Evolutionary conservation across 2,797 vertebrate genomes (phyloP).

Genomic region (Varecia variegata): DNA sequence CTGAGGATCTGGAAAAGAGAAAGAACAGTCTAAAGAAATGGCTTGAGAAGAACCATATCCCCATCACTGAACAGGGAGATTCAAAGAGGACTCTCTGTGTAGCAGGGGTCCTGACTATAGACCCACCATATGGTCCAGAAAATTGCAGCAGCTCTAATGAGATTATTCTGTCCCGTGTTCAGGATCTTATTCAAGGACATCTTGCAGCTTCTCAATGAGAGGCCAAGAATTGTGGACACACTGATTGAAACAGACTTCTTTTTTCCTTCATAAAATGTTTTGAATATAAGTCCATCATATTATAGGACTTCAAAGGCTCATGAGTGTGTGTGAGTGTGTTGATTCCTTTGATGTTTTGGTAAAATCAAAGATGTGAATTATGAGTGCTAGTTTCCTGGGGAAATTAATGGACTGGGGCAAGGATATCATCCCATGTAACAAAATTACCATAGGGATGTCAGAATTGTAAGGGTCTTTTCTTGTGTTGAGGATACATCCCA

Average conservation of each 20-base stretch:
- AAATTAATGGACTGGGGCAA: background rate
- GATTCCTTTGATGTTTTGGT: slow-evolving; percentile 25
- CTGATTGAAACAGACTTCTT: background rate
- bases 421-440: background rate
- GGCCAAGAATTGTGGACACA: background rate
- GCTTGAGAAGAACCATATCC: slow-evolving; percentile 93
- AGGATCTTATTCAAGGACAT: slow-evolving; percentile 86
- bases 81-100: slow-evolving; percentile 85
- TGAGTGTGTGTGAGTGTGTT: background rate
- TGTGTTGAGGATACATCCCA: background rate
- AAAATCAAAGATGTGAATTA: slow-evolving; percentile 5
- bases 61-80: slow-evolving; percentile 88
- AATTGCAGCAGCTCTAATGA: slow-evolving; percentile 93
- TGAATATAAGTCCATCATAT: background rate
- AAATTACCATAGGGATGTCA: background rate
- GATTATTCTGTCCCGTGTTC: slow-evolving; percentile 92
- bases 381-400: background rate
- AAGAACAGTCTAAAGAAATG: slow-evolving; percentile 85
- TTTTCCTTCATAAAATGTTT: slow-evolving; percentile 20
- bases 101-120: slow-evolving; percentile 89
- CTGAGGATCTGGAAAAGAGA: slow-evolving; percentile 83
- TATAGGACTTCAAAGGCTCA: background rate
- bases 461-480: background rate
- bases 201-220: slow-evolving; percentile 55
- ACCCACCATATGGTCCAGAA: slow-evolving; percentile 89